phyloP scores from a whole-genome alignment of 2,797 vertebrate species.

The Rhabdomys pumilio region DNA sequence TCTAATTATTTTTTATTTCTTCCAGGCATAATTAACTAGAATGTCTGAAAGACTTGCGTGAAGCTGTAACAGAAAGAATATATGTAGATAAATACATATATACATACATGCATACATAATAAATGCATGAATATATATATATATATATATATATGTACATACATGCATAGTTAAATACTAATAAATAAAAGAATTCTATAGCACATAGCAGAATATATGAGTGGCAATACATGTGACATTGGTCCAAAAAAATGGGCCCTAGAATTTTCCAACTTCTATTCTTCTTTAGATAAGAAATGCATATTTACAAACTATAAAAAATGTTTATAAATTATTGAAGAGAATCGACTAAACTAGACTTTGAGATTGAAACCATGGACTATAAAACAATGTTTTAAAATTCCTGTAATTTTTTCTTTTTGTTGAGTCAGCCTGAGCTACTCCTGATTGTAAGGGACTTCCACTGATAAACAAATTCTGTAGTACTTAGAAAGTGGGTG shows the following conservation, averaged over 20 bases:
- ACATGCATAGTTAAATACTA: not conserved
- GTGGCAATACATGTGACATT: not conserved
- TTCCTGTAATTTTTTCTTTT: not conserved
- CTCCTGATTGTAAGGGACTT: not conserved
- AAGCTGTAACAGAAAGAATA: slow-evolving; percentile 5
- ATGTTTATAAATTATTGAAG: not conserved
- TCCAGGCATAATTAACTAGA: slow-evolving; percentile 30
- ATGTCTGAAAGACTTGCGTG: slow-evolving; percentile 10
- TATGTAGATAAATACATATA: not conserved
- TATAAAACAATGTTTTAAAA: not conserved
- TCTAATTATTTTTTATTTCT: slow-evolving; percentile 32
- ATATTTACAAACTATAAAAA: not conserved
- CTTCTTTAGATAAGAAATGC: not conserved
- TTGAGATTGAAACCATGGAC: not conserved
- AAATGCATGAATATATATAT: not conserved
- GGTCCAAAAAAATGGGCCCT: not conserved
- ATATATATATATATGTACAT: not conserved
- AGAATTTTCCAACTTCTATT: not conserved
- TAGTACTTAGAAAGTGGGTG: not conserved
- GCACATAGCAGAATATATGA: not conserved
- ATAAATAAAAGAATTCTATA: not conserved
- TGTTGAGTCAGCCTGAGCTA: not conserved
- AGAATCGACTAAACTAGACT: not conserved
- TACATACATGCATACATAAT: not conserved
- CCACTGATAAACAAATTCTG: not conserved